Percentiles rank a stretch among this genome's conserved stretches.
Conservation (phyloP, 1,140 invertebrate species). For the Stenopsyche tienmushanensis region DNA sequence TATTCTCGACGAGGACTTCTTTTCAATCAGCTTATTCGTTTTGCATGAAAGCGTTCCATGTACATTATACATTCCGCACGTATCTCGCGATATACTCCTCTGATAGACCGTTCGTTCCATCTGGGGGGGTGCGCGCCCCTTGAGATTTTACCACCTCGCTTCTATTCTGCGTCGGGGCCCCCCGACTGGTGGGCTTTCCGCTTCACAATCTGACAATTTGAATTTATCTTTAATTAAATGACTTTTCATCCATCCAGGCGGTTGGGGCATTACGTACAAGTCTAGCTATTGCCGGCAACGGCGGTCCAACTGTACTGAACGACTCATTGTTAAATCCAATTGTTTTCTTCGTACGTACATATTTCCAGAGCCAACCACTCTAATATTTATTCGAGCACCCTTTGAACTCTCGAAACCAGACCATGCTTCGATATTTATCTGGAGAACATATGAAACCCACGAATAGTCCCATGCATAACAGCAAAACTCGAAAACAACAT, state of each 20-base stretch:
- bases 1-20: constrained; percentile 3
- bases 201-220: constrained; percentile 27
- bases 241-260: constrained; percentile 5
- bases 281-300: too few species aligned
- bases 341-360: too few species aligned
- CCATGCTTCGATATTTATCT: too few species aligned
- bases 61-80: constrained; percentile 29
- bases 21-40: constrained; percentile 29
- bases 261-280: background rate
- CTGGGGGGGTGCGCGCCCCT: background rate
- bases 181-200: constrained; percentile 10
- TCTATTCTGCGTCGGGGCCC: background rate
- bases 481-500: too few species aligned
- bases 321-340: too few species aligned
- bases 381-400: too few species aligned
- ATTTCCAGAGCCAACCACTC: too few species aligned
- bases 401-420: too few species aligned
- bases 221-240: constrained; percentile 30
- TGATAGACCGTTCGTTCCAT: constrained; percentile 8
- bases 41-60: constrained; percentile 11
- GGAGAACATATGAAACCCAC: too few species aligned
- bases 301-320: too few species aligned
- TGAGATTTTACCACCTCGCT: background rate
- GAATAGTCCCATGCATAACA: too few species aligned
- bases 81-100: constrained; percentile 21